Evolutionary conservation across 1,140 invertebrate species (phyloP).

Genomic region (Amphibalanus amphitrite): DNA sequence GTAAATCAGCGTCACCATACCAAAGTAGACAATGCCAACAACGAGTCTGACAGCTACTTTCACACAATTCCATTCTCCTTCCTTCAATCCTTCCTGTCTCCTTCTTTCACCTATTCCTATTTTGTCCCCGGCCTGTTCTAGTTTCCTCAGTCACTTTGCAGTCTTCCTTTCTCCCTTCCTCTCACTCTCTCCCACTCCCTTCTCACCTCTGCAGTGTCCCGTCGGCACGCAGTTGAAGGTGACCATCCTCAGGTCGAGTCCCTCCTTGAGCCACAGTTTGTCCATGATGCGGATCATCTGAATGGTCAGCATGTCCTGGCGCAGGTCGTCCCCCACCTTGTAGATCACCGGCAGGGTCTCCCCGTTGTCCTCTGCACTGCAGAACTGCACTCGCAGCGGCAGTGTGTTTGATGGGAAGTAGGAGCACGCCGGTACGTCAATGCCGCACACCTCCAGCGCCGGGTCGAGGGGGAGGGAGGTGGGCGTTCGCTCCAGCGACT

Average conservation of each 20-base stretch:
- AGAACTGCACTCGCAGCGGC: conserved; percentile 85
- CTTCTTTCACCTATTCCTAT: too few species aligned
- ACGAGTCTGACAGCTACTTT: too few species aligned
- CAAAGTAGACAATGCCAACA: too few species aligned
- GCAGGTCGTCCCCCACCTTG: conserved; percentile 88
- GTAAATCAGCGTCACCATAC: too few species aligned
- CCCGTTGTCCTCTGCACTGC: conserved; percentile 49
- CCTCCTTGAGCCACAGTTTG: conserved; percentile 84
- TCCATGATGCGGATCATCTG: conserved; percentile 93
- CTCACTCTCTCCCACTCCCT: too few species aligned
- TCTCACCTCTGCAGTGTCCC: conserved; percentile 18
- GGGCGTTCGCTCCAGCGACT: conserved; percentile 38
- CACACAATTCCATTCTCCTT: too few species aligned
- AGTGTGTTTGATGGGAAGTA: conserved; percentile 94
- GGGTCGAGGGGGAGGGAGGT: conserved; percentile 72
- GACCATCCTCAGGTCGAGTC: conserved; percentile 88
- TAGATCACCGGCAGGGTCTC: conserved; percentile 28
- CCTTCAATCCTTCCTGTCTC: too few species aligned
- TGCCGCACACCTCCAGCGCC: conserved; percentile 54
- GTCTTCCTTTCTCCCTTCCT: too few species aligned
- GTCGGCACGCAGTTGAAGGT: conserved; percentile 37
- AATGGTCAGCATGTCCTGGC: conserved; percentile 91
- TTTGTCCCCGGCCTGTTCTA: too few species aligned
- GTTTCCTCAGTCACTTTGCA: too few species aligned
- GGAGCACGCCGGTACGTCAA: conserved; percentile 64